Conservation (phyloP, 2,113 vertebrate species). For the Oenanthe oenanthe region DNA sequence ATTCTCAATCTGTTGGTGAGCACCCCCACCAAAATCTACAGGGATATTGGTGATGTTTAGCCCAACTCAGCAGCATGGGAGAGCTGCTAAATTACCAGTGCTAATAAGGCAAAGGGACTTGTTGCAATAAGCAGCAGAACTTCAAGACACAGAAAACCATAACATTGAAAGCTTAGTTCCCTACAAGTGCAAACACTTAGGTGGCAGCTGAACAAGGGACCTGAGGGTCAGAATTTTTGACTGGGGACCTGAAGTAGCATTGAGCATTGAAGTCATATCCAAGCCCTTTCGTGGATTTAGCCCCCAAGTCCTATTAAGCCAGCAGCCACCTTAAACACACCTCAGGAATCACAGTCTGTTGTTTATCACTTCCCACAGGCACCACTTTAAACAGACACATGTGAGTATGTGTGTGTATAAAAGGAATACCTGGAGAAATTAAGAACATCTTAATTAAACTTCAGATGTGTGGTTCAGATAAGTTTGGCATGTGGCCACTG, state of each 20-base stretch:
- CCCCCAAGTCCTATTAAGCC: background rate
- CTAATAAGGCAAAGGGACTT: background rate
- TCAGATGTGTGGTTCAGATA: constrained; percentile 76
- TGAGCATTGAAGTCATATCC: background rate
- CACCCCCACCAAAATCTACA: background rate
- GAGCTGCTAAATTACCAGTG: background rate
- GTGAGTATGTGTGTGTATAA: background rate
- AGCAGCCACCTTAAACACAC: constrained; percentile 19
- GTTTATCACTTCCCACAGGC: constrained; percentile 70
- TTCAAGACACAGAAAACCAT: background rate
- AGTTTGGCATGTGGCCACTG: constrained; percentile 65
- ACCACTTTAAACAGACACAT: constrained; percentile 42
- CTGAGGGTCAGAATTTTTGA: background rate
- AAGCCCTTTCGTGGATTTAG: background rate
- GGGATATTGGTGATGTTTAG: background rate
- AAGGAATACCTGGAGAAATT: constrained; percentile 71
- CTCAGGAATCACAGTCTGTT: background rate
- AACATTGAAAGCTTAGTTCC: background rate
- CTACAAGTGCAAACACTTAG: background rate
- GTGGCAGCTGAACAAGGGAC: background rate
- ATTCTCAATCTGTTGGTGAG: background rate
- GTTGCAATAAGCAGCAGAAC: background rate
- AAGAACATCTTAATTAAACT: constrained; percentile 80
- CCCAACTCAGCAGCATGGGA: background rate
- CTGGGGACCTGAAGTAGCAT: background rate